Evolutionary conservation across 2,113 vertebrate species (phyloP).

Genomic region (Coreoperca whiteheadi): DNA sequence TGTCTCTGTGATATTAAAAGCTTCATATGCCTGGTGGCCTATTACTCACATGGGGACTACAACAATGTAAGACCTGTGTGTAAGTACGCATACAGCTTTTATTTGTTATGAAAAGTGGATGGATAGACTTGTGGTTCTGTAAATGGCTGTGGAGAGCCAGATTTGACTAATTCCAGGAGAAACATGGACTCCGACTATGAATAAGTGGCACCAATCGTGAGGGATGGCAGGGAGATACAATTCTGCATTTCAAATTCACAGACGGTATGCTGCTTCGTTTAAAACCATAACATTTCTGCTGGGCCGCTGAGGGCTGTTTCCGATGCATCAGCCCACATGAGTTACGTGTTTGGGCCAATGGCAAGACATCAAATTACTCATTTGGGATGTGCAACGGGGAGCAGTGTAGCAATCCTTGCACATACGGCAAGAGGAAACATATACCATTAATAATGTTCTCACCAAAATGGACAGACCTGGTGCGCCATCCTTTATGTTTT

Average conservation of each 20-base stretch:
- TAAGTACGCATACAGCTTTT: not conserved
- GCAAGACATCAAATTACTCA: conserved; percentile 34
- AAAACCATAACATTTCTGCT: conserved; percentile 2
- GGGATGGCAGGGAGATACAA: not conserved
- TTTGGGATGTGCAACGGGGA: not conserved
- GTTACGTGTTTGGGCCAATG: conserved; percentile 30
- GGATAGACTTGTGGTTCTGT: not conserved
- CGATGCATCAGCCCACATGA: conserved; percentile 15
- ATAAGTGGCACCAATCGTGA: not conserved
- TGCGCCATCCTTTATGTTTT: conserved; percentile 5
- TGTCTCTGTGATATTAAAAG: not conserved
- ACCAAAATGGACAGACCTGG: not conserved
- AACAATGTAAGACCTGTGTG: not conserved
- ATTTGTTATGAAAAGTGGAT: not conserved
- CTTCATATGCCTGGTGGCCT: not conserved
- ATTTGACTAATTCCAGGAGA: not conserved
- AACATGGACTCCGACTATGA: conserved; percentile 9
- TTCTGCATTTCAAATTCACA: not conserved
- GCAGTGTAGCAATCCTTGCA: not conserved
- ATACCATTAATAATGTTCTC: not conserved
- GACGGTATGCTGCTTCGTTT: conserved; percentile 4
- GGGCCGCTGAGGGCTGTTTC: conserved; percentile 19
- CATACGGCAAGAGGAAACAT: not conserved
- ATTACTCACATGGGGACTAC: not conserved
- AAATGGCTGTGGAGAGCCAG: not conserved